Evolutionary conservation across 2,888 invertebrate species (phyloP), one percentile per base, ranked within the genome.

Genomic region (Zaprionus bogoriensis): DNA sequence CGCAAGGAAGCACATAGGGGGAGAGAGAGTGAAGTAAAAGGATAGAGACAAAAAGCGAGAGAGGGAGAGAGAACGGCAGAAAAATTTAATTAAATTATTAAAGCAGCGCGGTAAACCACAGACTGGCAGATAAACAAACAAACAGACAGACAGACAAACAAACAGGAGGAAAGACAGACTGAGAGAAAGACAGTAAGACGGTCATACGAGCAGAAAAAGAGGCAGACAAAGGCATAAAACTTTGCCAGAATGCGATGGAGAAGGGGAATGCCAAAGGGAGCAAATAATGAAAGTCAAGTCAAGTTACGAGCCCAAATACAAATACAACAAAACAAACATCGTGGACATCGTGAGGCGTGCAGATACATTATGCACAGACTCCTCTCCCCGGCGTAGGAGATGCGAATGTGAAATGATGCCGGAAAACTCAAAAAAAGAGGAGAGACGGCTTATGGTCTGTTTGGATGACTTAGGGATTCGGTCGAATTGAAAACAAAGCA

Each of bases 331-430:
- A n/a, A 60, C 64, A 69, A 59, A 47, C 58, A 61, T 68, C n/a
- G n/a, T 52, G 74, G 61, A 67, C 68, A 73, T 46, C 28, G 54
- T 53, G 51, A 50, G 65, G 74, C 57, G n/a, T 79, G 69, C 59
- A 83, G 65, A 80, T 83, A 80, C 84, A 86, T 86, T 77, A 79
- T 84, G 81, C 81, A 74, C 81, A 83, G 81, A 61, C 77, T 65
- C 54, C 46, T 68, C 41, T n/a, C n/a, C 22, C 19, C 22, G 39
- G 28, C 44, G 46, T 45, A 67, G 50, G 50, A 77, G 65, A 80
- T 66, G 58, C 77, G 61, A 73, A 74, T 61, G 50, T 66, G 72
- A 71, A 66, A 55, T 39, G 50, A 41, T 53, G 41, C 50, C 36
- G 50, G 54, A 54, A 64, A 61, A 23, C 44, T 45, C 25, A 39